These are phyloP conservation scores for Drosophila anomalipes DNA, from an alignment of 2,888 invertebrate species.

Conservation along the genomic window DNA sequence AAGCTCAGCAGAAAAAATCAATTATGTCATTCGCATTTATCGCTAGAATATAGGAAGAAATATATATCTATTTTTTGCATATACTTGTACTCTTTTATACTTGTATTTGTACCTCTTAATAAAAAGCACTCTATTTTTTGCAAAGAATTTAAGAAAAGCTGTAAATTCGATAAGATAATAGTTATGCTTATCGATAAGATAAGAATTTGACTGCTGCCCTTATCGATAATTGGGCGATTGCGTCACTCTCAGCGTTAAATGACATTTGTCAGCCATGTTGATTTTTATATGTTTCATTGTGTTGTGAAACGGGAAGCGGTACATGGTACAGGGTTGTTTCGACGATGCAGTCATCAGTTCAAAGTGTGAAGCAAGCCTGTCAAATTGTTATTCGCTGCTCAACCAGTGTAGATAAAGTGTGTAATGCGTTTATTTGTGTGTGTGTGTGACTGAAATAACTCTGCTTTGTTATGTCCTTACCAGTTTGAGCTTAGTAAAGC, in stretches of 20 bases:
- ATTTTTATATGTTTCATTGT: slow-evolving; percentile 5
- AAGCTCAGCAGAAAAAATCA: slow-evolving; percentile 17
- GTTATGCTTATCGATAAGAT: slow-evolving; percentile 37
- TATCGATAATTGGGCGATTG: slow-evolving; percentile 48
- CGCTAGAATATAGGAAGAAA: neutral
- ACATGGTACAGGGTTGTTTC: slow-evolving; percentile 13
- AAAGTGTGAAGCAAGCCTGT: slow-evolving; percentile 8
- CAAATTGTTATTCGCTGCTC: neutral
- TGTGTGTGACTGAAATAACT: neutral
- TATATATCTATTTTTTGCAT: neutral
- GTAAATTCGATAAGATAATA: slow-evolving; percentile 49
- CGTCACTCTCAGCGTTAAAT: slow-evolving; percentile 40
- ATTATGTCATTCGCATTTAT: slow-evolving; percentile 49
- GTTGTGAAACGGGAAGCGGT: slow-evolving; percentile 34
- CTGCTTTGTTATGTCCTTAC: neutral
- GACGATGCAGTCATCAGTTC: slow-evolving; percentile 32
- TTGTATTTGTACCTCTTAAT: slow-evolving; percentile 39
- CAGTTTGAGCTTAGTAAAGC: neutral
- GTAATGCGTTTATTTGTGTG: slow-evolving; percentile 21
- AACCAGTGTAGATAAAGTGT: slow-evolving; percentile 43
- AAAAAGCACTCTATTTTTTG: slow-evolving; percentile 52
- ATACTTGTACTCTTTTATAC: neutral
- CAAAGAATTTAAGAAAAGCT: slow-evolving; percentile 22
- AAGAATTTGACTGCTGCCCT: neutral
- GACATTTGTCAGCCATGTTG: slow-evolving; percentile 20